Base-by-base conservation (phyloP, 2,113 vertebrate species). In the Oenanthe melanoleuca region DNA sequence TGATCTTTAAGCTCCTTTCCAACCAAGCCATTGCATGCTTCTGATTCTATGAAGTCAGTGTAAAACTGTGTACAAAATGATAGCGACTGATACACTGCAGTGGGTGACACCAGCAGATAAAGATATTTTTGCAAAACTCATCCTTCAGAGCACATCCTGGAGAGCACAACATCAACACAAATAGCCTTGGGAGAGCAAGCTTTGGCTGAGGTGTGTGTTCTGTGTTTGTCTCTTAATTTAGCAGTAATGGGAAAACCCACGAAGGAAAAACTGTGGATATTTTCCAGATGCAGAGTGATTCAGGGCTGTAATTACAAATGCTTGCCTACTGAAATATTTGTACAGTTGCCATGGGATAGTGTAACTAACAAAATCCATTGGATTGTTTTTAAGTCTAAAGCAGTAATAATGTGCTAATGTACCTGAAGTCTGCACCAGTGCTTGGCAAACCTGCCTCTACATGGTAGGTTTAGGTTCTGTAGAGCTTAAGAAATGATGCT, bases 301-400 rank as follows among this genome's bases (percentile, higher is more conserved):
- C 44, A 21, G 50, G 59, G 26, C 52, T 91, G 71, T 70, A 80
- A 60, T 75, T 95, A 92, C 13, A 14, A 14, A 8, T 29, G 63
- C 56, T 66, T 61, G 40, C 47, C 79, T 69, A 23, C 70, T 85
- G 81, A 94, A 89, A 44, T 86, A 50, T 71, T 59, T 80, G 69
- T 92, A 64, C 53, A 47, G 50, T 94, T 10, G 2, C 85, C 84
- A 67, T 1, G 40, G 85, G 87, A 83, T 92, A 88, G 78, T 71
- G 67, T 94, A 92, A 83, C 93, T 45, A 95, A 52, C 81, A 92
- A 85, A 66, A 52, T 50, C 53, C 52, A 37, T 9, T 3, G 9
- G 59, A 20, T 66, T 88, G 9, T 77, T 96, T 95, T 93, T 63
- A 77, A 89, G 89, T 83, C 47, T 56, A 25, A 74, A 91, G 89